Base-by-base conservation (phyloP, 2,113 vertebrate genomes). In the Anarrhichthys ocellatus region DNA sequence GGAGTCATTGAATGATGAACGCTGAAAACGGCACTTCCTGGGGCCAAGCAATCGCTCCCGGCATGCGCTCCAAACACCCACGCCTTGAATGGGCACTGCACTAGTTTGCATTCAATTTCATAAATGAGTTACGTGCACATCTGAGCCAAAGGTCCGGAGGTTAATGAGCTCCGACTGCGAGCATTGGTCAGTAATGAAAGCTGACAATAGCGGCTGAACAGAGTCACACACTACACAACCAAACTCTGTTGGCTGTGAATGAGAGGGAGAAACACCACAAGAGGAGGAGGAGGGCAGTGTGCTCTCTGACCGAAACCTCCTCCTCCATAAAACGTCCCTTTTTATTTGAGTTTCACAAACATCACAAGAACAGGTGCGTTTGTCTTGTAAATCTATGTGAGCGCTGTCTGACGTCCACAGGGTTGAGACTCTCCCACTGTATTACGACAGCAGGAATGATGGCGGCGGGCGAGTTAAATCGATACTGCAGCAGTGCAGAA, bases 131-230 rank as follows among this genome's bases (percentile, higher is more conserved):
- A 27, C 36, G 13, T 9, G 36, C 5, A 24, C 10, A 15, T 58
- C 24, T 58, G 56, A 54, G 52, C 52, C 22, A 54, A 63, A 70
- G 46, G 76, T 86, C 74, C 1, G 0, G 70, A 88, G 87, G 83
- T 91, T 92, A 89, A 89, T 88, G 82, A 87, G 77, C 67, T 73
- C 82, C 38, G 71, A 81, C 76, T 83, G 80, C 1, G 68, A 80
- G 74, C 44, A 69, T 73, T 3, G 58, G 83, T 73, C 84, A 17
- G 62, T 91, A 88, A 91, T 88, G 67, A 92, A 79, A 85, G 72
- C 81, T 18, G 80, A 89, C 88, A 82, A 76, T 75, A 73, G 71
- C 11, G 3, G 27, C 78, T 42, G 40, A 68, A 22, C 62, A 40
- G 61, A 82, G 64, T 82, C 71, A 42, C 70, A 40, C 20, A 13